Evolutionary conservation across 2,113 vertebrate genomes (phyloP), one percentile per base, ranked within the genome.

Genomic region (Epinephelus fuscoguttatus): DNA sequence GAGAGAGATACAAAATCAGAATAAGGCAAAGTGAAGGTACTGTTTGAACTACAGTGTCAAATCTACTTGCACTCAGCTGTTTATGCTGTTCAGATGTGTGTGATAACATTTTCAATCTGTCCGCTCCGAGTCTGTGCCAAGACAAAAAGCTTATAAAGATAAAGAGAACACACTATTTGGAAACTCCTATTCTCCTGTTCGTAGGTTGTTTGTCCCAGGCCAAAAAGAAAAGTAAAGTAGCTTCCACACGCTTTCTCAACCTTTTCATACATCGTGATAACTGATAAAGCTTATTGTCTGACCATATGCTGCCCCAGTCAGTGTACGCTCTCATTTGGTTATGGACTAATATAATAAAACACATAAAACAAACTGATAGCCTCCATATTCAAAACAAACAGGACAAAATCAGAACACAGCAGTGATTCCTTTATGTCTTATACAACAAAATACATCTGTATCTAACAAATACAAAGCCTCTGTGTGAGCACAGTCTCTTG

Each of bases 201-300:
- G 15, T 23, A 12, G 14, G 30, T 59, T 11, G 17, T 73, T 67
- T 33, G 42, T 70, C 15, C 30, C 63, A 60, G 55, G 30, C 47
- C 25, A 42, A 70, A 80, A 61, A 11, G 14, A 59, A 25, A 55
- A 67, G 23, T 21, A n/a, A 23, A n/a, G 52, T 23, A 37, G 33
- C 50, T 4, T 25, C 18, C 40, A 25, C 60, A 52, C 49, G 63
- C 23, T 40, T 59, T 56, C 30, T 67, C n/a, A 49, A 37, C 64
- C 68, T 70, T 71, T 64, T 67, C 53, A 63, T 47, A 62, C 60
- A 30, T 33, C 3, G 30, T 59, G 59, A 68, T 63, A 50, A 84
- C 50, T 68, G 47, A 80, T 89, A 87, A 91, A 92, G 91, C 89
- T 91, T 88, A 84, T 86, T 71, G 56, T 86, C 82, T 87, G 84